Conservation (phyloP, 30 jellyfish, hydroid and myxozoan genomes). For the Aurelia sp. region DNA sequence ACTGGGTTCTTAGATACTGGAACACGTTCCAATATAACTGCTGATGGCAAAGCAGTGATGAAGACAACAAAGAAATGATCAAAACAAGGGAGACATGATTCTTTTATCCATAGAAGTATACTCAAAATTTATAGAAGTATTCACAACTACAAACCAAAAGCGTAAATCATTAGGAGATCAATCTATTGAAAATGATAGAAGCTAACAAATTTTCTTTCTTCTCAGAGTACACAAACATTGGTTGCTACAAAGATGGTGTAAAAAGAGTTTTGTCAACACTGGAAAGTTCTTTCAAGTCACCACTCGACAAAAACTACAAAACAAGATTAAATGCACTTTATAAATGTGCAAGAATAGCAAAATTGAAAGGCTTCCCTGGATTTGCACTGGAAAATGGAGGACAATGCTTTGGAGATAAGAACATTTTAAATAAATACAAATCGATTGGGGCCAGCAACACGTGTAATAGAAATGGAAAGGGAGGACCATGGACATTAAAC, state of each 20-base stretch:
- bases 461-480: conserved; percentile 73
- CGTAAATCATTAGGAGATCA: no score
- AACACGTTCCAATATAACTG: no score
- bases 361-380: conserved; percentile 75
- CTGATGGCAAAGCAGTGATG: no score
- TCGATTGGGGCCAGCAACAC: conserved; percentile 53
- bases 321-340: conserved; percentile 61
- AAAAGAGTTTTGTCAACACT: conserved; percentile 51
- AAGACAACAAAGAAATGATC: no score
- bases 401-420: conserved; percentile 75
- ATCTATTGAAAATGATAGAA: no score
- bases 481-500: conserved; percentile 73
- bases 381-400: conserved; percentile 85
- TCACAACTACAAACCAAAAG: no score
- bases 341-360: conserved; percentile 81
- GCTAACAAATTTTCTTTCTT: no score
- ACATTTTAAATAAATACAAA: conserved; percentile 51
- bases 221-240: conserved; percentile 58
- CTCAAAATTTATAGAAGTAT: no score
- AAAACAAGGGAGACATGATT: no score
- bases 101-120: no score
- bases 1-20: no score
- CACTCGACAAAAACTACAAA: conserved; percentile 68
- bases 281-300: conserved; percentile 67
- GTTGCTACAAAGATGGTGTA: conserved; percentile 74